Evolutionary conservation across 2,888 invertebrate genomes (phyloP).

Genomic region (Gari tellinella): DNA sequence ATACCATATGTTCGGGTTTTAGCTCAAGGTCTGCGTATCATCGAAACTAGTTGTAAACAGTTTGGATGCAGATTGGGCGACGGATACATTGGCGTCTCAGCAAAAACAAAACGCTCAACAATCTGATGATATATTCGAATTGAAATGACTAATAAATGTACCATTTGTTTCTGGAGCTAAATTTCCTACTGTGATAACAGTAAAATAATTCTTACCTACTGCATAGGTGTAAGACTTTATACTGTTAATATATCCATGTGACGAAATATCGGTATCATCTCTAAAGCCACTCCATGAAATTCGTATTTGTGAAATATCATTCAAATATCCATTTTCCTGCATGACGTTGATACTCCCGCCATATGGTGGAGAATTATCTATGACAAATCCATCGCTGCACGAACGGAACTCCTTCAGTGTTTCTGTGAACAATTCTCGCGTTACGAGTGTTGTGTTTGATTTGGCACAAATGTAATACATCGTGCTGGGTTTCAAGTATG

Average conservation of each 20-base stretch:
- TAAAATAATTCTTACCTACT: no score
- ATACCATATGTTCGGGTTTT: no score
- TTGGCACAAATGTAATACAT: constrained; percentile 35
- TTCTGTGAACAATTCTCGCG: constrained; percentile 19
- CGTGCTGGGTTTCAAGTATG: neutral
- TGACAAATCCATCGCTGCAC: constrained; percentile 48
- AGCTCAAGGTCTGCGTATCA: no score
- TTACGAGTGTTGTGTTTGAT: constrained; percentile 10
- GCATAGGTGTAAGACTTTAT: constrained; percentile 4
- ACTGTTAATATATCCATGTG: constrained; percentile 15
- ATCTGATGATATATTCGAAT: no score
- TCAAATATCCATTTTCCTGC: constrained; percentile 28
- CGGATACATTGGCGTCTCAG: no score
- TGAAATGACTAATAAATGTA: no score
- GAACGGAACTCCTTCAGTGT: constrained; percentile 13
- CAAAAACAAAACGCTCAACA: no score
- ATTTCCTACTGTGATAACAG: no score
- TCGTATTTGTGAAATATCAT: neutral
- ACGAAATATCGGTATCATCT: constrained; percentile 20
- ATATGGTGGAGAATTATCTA: constrained; percentile 29
- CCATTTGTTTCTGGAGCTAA: no score
- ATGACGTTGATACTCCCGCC: constrained; percentile 16
- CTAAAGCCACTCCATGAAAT: constrained; percentile 34
- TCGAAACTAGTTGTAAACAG: no score
- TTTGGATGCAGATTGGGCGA: no score